Base-by-base conservation (phyloP, 2,797 vertebrate genomes). In the Synaphobranchus kaupii region DNA sequence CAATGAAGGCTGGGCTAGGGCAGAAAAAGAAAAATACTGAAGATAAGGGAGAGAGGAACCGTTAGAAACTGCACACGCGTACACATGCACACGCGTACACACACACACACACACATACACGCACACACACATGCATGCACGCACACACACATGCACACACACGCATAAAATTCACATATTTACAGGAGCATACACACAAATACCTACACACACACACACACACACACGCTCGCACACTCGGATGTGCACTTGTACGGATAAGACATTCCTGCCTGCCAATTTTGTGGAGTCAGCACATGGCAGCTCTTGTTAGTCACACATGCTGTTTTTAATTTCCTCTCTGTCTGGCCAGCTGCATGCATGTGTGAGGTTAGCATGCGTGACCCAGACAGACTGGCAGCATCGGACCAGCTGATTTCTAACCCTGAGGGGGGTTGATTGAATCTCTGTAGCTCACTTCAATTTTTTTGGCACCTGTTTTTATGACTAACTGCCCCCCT, bases 401-500 rank as follows among this genome's bases (percentile, higher is more conserved):
- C 6, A 2, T 4, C 15, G 25, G 71, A 4, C 5, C 15, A 7
- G 50, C 48, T 82, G 50, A 50, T 50, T 52, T 82, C 5, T 73
- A 3, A 17, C 73, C 25, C 22, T 39, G 3, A 39, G 39, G 20
- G 34, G 34, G 68, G 6, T 54, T 82, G 80, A 82, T 28, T 52
- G n/a, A 82, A 52, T 12, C 20, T 52, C 80, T 47, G 34, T 80
- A 22, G 1, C 31, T 39, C 31, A 20, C 20, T 13, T 52, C 10
- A 3, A 28, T 44, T 7, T 39, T 84, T 31, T 17, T n/a, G 25
- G 9, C 31, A 39, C 47, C 52, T 39, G 47, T 28, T 4, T 28
- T 15, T 0, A 50, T 78, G 34, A 91, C 47, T 44, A 56, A 84
- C n/a, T 12, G 13, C 56, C 56, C 80, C 84, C 63, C 39, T 39